These are phyloP conservation scores for Phengaris alcon DNA, from an alignment of 2,888 invertebrate species.

Conservation along the genomic window DNA sequence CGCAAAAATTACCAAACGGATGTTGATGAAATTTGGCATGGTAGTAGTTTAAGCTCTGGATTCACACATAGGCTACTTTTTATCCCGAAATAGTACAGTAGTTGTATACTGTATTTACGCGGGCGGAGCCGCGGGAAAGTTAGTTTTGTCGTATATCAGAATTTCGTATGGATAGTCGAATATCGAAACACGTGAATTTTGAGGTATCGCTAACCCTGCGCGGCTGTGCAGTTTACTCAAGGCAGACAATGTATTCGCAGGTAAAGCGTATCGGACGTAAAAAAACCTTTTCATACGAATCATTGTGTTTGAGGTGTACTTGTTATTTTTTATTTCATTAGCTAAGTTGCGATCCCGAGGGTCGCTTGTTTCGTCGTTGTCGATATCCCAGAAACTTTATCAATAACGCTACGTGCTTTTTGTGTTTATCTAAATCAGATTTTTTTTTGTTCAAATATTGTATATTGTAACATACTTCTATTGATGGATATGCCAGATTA, in stretches of 20 bases:
- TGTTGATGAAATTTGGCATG: too few species aligned
- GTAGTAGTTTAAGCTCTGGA: too few species aligned
- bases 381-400: constrained; percentile 72
- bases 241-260: constrained; percentile 76
- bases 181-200: constrained; percentile 10
- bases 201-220: constrained; percentile 61
- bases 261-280: constrained; percentile 53
- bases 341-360: constrained; percentile 73
- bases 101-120: too few species aligned
- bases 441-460: constrained; percentile 37
- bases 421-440: constrained; percentile 41
- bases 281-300: constrained; percentile 44
- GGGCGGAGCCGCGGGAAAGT: too few species aligned
- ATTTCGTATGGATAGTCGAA: background rate
- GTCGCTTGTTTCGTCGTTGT: constrained; percentile 74
- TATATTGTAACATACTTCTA: constrained; percentile 9
- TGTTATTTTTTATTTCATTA: constrained; percentile 75
- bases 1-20: too few species aligned
- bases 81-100: too few species aligned
- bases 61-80: too few species aligned
- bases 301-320: constrained; percentile 59
- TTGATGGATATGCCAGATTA: constrained; percentile 10
- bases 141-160: too few species aligned
- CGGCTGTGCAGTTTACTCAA: constrained; percentile 67
- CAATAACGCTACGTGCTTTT: constrained; percentile 69